These are phyloP conservation scores for Fragum whitleyi DNA, from an alignment of 2,888 invertebrate genomes.

Conservation along the genomic window DNA sequence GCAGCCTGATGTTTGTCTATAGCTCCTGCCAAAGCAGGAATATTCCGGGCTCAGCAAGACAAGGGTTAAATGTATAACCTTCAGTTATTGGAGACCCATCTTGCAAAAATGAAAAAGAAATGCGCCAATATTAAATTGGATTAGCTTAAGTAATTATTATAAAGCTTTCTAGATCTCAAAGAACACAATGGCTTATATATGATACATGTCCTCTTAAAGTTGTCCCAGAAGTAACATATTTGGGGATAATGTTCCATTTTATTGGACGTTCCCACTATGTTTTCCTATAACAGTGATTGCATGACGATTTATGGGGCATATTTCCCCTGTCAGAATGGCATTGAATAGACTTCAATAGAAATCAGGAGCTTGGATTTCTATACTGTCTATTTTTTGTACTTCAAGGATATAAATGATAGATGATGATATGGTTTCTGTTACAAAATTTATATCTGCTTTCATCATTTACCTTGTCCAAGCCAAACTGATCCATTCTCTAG, in stretches of 20 bases:
- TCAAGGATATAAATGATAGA: not conserved
- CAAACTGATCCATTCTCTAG: no score
- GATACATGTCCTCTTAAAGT: not conserved
- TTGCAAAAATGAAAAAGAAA: no score
- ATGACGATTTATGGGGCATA: conserved; percentile 4
- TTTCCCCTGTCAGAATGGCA: conserved; percentile 2
- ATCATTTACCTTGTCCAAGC: no score
- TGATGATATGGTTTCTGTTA: not conserved
- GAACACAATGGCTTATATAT: conserved; percentile 1
- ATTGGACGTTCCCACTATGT: conserved; percentile 12
- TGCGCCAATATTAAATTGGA: no score
- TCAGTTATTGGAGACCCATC: no score
- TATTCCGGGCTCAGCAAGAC: no score
- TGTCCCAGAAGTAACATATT: not conserved
- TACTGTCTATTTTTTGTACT: not conserved
- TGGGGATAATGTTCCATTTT: not conserved
- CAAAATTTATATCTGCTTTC: not conserved
- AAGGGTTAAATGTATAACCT: no score
- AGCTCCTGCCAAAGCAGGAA: no score
- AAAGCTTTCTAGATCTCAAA: not conserved
- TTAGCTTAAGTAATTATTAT: not conserved
- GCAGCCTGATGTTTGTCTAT: no score
- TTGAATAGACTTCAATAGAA: conserved; percentile 5
- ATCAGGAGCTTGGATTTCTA: not conserved
- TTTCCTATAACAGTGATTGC: conserved; percentile 14